These are phyloP conservation scores for Ciconia nigra DNA, from an alignment of 2,797 vertebrate genomes.

Conservation along the genomic window DNA sequence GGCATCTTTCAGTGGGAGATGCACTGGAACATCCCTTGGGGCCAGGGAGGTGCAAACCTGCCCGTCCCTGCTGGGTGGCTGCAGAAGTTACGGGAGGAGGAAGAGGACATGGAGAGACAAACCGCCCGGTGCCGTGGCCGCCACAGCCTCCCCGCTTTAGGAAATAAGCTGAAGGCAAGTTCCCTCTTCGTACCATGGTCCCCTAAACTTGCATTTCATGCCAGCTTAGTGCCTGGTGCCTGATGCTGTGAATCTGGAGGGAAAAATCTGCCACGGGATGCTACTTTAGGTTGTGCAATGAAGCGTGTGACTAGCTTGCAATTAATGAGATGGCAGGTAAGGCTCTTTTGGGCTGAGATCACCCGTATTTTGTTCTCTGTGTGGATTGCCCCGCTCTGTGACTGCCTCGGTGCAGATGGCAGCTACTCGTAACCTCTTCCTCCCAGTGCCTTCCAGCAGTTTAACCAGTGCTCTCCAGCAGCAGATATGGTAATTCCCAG, in stretches of 20 bases:
- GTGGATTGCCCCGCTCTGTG: neutral
- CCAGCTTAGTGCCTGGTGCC: neutral
- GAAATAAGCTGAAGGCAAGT: neutral
- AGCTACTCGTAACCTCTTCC: neutral
- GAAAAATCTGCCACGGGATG: neutral
- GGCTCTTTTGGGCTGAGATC: neutral
- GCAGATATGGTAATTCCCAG: neutral
- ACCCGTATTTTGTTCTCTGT: neutral
- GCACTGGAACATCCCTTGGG: neutral
- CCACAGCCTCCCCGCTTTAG: fast-evolving
- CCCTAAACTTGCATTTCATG: neutral
- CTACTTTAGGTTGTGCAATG: neutral
- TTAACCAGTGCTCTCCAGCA: neutral
- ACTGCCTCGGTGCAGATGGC: neutral
- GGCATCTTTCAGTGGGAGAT: neutral
- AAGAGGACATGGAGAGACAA: neutral
- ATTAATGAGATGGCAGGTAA: neutral
- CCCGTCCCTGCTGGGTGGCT: neutral
- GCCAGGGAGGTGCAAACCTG: neutral
- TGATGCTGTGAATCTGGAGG: neutral
- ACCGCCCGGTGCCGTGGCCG: fast-evolving
- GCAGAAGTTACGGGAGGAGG: neutral
- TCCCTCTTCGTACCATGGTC: neutral
- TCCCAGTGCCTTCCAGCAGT: neutral
- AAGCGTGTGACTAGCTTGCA: neutral